Conservation (phyloP, 1,140 invertebrate species). For the Drosophila ananassae region DNA sequence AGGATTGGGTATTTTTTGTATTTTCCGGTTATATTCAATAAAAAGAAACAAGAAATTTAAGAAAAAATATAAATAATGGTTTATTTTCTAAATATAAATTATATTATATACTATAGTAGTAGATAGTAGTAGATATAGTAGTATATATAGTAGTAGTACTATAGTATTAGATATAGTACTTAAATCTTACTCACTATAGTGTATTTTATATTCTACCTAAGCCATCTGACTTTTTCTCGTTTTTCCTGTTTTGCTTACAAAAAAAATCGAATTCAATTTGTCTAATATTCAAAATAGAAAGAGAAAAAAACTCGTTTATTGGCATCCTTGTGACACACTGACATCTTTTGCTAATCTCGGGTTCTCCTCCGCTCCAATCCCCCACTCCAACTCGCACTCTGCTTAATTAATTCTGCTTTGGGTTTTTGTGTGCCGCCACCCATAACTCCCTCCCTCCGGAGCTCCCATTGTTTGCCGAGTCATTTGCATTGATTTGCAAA, state of each 20-base stretch:
- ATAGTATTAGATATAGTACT: no score
- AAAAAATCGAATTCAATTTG: conserved; percentile 53
- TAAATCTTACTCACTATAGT: conserved; percentile 5
- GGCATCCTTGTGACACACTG: conserved; percentile 79
- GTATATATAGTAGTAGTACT: no score
- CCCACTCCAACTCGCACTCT: conserved; percentile 38
- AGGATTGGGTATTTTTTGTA: no score
- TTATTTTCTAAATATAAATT: no score
- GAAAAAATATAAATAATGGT: no score
- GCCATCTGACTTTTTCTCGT: conserved; percentile 24
- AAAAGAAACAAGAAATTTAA: neutral
- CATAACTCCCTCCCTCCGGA: neutral
- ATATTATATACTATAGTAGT: no score
- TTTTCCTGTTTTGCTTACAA: conserved; percentile 42
- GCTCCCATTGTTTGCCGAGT: conserved; percentile 37
- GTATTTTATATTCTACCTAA: conserved; percentile 11
- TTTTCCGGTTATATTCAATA: no score
- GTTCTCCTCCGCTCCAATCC: neutral
- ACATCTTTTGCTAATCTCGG: conserved; percentile 62
- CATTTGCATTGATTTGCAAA: conserved; percentile 79
- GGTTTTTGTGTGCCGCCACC: conserved; percentile 55
- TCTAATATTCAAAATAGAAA: conserved; percentile 72
- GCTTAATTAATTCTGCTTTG: conserved; percentile 75
- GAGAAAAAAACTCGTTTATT: conserved; percentile 57
- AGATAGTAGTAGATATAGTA: no score